A percentile compares a stretch with the other conserved stretches of the same genome.
These are phyloP conservation scores for Mionectes olivaceus DNA, from an alignment of 2,797 vertebrate genomes.

Conservation along the genomic window DNA sequence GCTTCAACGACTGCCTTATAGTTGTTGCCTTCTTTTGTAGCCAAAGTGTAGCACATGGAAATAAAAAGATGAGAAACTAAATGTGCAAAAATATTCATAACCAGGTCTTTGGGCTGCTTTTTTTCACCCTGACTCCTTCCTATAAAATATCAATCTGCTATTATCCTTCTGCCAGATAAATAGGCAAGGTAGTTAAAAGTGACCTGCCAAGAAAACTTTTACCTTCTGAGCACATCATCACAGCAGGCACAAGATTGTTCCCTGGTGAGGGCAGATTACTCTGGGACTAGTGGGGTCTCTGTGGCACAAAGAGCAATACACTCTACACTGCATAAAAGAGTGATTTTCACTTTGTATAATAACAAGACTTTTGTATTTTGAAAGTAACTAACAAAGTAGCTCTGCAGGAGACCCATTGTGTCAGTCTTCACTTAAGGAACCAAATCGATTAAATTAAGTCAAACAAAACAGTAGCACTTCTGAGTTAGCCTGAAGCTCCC, in stretches of 20 bases:
- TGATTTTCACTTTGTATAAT: neutral
- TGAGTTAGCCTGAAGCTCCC: neutral
- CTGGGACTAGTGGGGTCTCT: neutral
- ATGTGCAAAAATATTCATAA: neutral
- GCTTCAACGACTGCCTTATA: neutral
- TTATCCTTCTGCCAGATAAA: neutral
- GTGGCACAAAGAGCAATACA: neutral
- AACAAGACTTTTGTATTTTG: constrained; percentile 1
- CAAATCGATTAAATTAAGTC: neutral
- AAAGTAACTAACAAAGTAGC: neutral
- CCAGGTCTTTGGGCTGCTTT: neutral
- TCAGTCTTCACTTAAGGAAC: neutral
- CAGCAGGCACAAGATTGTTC: neutral
- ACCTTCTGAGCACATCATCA: neutral
- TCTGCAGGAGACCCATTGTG: neutral
- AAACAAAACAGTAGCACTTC: constrained; percentile 16
- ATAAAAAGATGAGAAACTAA: constrained; percentile 11
- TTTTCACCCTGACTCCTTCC: neutral
- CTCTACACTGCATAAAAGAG: neutral
- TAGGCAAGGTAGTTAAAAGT: neutral
- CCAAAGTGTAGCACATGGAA: neutral
- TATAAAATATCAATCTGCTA: neutral
- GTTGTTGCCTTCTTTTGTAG: neutral
- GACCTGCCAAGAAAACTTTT: constrained; percentile 12
- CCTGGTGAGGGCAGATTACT: constrained; percentile 3